These are phyloP conservation scores for Trichogramma pretiosum DNA, from an alignment of 1,140 invertebrate species.

Conservation along the genomic window DNA sequence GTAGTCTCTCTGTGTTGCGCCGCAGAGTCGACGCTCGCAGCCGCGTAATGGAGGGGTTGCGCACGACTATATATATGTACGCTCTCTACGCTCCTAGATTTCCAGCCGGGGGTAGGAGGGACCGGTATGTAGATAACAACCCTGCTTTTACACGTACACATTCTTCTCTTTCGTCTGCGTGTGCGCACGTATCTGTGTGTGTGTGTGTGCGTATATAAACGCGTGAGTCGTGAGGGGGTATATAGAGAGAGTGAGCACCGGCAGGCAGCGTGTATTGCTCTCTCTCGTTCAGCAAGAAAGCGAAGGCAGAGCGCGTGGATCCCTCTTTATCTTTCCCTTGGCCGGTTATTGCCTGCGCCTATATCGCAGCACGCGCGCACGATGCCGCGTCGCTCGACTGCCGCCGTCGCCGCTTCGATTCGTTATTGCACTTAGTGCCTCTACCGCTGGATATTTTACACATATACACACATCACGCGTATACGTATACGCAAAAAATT, in stretches of 20 bases:
- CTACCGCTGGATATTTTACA: no score
- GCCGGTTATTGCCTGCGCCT: constrained; percentile 13
- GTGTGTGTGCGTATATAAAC: neutral
- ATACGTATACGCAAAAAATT: no score
- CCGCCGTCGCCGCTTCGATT: constrained; percentile 8
- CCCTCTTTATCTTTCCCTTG: neutral
- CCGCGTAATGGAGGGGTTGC: neutral
- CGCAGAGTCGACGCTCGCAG: neutral
- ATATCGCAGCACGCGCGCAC: no score
- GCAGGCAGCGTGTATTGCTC: no score
- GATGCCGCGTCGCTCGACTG: no score
- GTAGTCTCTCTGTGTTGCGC: no score
- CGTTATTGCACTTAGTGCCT: constrained; percentile 10
- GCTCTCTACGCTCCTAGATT: neutral
- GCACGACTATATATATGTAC: neutral
- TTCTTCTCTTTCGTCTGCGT: neutral
- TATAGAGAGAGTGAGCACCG: no score
- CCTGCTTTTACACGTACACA: no score
- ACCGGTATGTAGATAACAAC: constrained; percentile 4
- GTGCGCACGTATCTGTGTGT: neutral
- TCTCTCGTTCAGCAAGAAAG: no score
- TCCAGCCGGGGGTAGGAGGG: neutral
- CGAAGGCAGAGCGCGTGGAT: no score
- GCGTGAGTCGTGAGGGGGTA: no score
- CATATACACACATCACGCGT: no score